Percentiles rank a stretch among this genome's conserved stretches.
phyloP scores from a whole-genome alignment of 1,140 invertebrate genomes.

The Schlechtendalia chinensis region DNA sequence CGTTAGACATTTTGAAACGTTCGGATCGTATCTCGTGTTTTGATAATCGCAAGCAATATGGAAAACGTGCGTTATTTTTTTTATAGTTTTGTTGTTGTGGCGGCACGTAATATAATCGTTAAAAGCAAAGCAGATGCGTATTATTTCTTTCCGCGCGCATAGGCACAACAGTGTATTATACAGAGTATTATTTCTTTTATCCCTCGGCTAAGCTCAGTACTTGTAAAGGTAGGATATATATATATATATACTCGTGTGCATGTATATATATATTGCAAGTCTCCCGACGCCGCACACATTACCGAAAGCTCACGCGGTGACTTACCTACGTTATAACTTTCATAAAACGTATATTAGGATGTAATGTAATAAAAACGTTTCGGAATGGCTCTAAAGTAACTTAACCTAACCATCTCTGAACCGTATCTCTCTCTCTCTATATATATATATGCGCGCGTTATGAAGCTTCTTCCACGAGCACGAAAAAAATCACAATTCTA shows the following conservation, averaged over 20 bases:
- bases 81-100: too few relatives aligned
- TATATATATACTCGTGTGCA: too few relatives aligned
- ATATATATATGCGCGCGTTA: neutral
- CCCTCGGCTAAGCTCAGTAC: neutral
- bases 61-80: too few relatives aligned
- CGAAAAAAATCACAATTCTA: neutral
- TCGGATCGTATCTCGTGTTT: too few relatives aligned
- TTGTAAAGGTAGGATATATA: constrained; percentile 11
- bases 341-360: constrained; percentile 16
- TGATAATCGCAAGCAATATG: too few relatives aligned
- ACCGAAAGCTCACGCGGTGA: constrained; percentile 27
- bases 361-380: constrained; percentile 2
- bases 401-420: neutral
- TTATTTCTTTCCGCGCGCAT: neutral
- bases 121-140: neutral
- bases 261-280: constrained; percentile 4
- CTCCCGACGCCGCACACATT: neutral
- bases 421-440: too few relatives aligned
- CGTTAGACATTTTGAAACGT: too few relatives aligned
- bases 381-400: constrained; percentile 8
- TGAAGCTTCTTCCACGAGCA: neutral
- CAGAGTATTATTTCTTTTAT: constrained; percentile 1
- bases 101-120: too few relatives aligned
- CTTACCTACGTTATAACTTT: constrained; percentile 40
- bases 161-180: too few relatives aligned